A percentile compares a stretch with the other conserved stretches of the same genome.
These are phyloP conservation scores for Linepithema humile DNA, from an alignment of 1,140 invertebrate genomes.

Conservation along the genomic window DNA sequence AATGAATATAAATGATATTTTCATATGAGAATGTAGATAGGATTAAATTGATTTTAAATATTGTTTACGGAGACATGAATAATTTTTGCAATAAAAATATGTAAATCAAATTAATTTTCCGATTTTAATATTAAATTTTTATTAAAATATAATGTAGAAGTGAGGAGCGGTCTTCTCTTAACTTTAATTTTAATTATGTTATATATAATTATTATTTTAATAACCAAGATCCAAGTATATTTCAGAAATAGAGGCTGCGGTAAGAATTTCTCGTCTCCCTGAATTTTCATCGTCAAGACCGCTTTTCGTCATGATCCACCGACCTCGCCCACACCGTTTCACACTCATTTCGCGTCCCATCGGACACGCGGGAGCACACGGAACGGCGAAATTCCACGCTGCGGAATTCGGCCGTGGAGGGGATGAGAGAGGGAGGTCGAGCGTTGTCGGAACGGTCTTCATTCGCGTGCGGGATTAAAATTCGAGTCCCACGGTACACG, in stretches of 20 bases:
- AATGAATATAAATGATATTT: background rate
- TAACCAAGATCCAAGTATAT: background rate
- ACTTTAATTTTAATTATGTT: slow-evolving; percentile 4
- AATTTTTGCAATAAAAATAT: background rate
- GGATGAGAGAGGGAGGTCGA: background rate
- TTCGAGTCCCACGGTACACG: slow-evolving; percentile 79
- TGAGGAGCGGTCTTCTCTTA: background rate
- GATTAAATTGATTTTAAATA: no score
- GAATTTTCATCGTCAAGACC: background rate
- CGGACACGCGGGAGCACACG: slow-evolving; percentile 16
- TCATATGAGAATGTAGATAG: background rate
- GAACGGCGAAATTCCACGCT: slow-evolving; percentile 51
- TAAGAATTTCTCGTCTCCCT: background rate
- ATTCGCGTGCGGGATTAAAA: slow-evolving; percentile 80
- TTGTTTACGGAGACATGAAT: background rate
- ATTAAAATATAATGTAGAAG: background rate
- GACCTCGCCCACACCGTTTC: slow-evolving; percentile 15
- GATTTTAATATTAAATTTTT: background rate
- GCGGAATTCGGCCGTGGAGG: slow-evolving; percentile 15
- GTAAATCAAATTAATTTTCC: background rate
- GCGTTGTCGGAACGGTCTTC: slow-evolving; percentile 61
- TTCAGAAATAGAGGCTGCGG: background rate
- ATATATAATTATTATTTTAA: background rate
- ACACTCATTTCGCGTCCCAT: slow-evolving; percentile 38
- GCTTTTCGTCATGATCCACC: background rate